A percentile compares a stretch with the other conserved stretches of the same genome.
These are phyloP conservation scores for Mus spicilegus DNA, from an alignment of 2,113 vertebrate genomes.

Conservation along the genomic window DNA sequence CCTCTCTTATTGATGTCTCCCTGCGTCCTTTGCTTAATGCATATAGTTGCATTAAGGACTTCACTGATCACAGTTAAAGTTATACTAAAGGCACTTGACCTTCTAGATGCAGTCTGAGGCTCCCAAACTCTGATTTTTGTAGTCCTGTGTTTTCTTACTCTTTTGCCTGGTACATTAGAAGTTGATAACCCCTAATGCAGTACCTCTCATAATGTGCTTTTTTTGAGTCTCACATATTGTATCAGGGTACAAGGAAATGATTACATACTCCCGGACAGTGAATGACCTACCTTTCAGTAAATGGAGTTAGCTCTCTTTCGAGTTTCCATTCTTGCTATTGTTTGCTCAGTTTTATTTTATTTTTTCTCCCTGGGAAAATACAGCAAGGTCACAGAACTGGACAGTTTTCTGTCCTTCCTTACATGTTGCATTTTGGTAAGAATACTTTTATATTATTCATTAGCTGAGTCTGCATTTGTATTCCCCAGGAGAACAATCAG, in stretches of 20 bases:
- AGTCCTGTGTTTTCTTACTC: slow-evolving; percentile 15
- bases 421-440: background rate
- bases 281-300: background rate
- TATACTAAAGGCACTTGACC: background rate
- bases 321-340: background rate
- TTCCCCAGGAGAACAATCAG: slow-evolving; percentile 2
- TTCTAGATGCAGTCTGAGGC: background rate
- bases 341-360: background rate
- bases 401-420: background rate
- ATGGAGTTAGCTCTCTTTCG: background rate
- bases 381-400: background rate
- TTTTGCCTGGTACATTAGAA: slow-evolving; percentile 42
- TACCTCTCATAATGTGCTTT: background rate
- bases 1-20: background rate
- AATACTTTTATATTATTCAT: slow-evolving; percentile 40
- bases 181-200: background rate
- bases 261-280: background rate
- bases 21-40: slow-evolving; percentile 45
- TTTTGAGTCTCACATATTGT: background rate
- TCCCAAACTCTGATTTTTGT: background rate
- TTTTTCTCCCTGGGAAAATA: background rate
- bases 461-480: slow-evolving; percentile 32
- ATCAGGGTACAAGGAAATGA: background rate
- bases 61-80: background rate
- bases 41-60: slow-evolving; percentile 33